phyloP scores from a whole-genome alignment of 2,113 vertebrate species.

The Rhinopomastus cyanomelas region DNA sequence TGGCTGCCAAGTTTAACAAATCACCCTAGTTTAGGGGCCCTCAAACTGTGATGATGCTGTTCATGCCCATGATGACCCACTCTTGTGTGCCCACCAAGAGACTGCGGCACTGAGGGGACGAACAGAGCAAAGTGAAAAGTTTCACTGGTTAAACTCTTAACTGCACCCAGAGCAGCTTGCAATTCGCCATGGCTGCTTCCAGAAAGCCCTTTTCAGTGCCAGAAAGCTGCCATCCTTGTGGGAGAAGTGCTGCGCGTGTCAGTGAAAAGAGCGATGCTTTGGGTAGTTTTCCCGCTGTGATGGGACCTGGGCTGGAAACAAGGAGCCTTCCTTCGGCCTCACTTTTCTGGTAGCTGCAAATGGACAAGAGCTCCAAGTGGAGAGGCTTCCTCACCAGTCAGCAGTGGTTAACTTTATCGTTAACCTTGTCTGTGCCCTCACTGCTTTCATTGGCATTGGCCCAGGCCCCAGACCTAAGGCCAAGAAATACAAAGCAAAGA shows the following conservation, averaged over 20 bases:
- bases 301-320: background rate
- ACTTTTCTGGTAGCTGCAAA: constrained; percentile 13
- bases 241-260: background rate
- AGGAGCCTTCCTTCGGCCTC: background rate
- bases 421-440: constrained; percentile 40
- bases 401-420: constrained; percentile 38
- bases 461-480: constrained; percentile 20
- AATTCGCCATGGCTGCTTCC: background rate
- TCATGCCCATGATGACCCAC: background rate
- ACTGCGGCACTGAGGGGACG: background rate
- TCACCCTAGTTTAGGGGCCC: background rate
- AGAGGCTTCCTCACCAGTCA: constrained; percentile 20
- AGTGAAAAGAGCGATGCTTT: background rate
- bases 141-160: background rate
- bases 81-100: background rate
- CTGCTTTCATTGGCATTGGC: constrained; percentile 35
- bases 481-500: background rate
- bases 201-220: background rate
- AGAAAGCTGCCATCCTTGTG: background rate
- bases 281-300: background rate
- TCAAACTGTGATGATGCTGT: background rate
- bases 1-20: background rate
- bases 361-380: constrained; percentile 7
- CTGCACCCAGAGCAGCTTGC: background rate
- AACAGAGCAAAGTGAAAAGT: background rate